These are phyloP conservation scores for Pteromalus puparum DNA, from an alignment of 1,140 invertebrate species.

Conservation along the genomic window DNA sequence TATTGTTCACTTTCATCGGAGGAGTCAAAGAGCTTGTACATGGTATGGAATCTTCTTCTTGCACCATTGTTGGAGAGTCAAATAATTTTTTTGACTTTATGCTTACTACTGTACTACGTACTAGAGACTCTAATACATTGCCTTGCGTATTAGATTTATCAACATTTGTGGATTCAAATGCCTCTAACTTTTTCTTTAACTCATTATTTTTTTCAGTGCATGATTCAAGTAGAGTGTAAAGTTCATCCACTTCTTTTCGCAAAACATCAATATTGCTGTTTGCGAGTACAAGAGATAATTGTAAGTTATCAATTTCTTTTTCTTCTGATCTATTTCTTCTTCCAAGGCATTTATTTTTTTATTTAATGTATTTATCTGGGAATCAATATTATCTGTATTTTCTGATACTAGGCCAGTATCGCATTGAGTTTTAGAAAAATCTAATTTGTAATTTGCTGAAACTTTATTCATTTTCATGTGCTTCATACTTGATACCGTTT, in stretches of 20 bases:
- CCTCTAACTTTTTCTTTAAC: background rate
- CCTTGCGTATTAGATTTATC: background rate
- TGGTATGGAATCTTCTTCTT: background rate
- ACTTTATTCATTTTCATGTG: background rate
- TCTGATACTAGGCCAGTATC: background rate
- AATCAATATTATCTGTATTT: constrained; percentile 2
- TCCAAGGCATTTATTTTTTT: background rate
- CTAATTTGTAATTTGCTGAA: background rate
- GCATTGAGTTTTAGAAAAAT: background rate
- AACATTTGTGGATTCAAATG: background rate
- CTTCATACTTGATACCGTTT: background rate
- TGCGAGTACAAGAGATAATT: background rate
- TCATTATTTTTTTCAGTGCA: background rate
- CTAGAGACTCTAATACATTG: background rate
- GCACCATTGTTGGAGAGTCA: background rate
- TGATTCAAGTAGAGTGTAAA: background rate
- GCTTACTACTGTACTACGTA: background rate
- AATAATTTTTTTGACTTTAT: background rate
- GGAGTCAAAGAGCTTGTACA: background rate
- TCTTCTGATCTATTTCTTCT: background rate
- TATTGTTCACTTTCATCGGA: background rate
- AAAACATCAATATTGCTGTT: background rate
- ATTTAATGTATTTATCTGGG: background rate
- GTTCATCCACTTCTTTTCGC: background rate
- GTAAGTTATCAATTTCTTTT: background rate